Percentiles rank a stretch among this genome's conserved stretches.
phyloP scores from a whole-genome alignment of 2,113 vertebrate genomes.

The Platysteira castanea region DNA sequence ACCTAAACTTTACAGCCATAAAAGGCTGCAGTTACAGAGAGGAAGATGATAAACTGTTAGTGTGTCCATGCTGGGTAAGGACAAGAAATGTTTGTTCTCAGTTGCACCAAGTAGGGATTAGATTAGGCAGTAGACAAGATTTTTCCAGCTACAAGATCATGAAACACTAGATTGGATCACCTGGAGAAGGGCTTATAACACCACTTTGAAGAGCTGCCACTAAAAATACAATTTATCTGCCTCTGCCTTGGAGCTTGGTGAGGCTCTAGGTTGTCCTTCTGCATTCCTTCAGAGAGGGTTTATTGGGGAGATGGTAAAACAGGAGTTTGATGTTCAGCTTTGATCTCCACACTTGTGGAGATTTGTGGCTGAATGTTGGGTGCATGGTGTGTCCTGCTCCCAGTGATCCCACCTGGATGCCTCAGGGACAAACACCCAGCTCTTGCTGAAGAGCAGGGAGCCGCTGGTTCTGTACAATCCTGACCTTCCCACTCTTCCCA shows the following conservation, averaged over 20 bases:
- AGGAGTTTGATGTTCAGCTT: neutral
- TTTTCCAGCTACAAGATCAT: neutral
- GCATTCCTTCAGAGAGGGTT: neutral
- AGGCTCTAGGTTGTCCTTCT: neutral
- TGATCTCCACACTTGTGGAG: neutral
- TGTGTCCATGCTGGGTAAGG: neutral
- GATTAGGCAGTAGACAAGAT: neutral
- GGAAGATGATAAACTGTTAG: neutral
- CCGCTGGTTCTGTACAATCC: neutral
- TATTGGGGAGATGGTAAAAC: neutral
- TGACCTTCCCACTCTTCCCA: neutral
- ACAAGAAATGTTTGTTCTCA: neutral
- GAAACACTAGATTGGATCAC: neutral
- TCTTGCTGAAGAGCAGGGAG: neutral
- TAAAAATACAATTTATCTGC: neutral
- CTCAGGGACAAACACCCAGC: neutral
- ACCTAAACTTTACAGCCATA: constrained; percentile 28
- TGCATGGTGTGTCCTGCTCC: neutral
- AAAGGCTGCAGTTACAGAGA: neutral
- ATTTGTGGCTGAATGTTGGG: neutral
- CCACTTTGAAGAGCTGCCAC: neutral
- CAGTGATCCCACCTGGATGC: neutral
- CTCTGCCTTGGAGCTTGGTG: neutral
- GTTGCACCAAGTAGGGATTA: neutral
- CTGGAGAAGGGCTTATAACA: neutral